Percentiles rank a stretch among this genome's conserved stretches.
These are phyloP conservation scores for Bugula neritina DNA, from an alignment of 2,888 invertebrate genomes.

Conservation along the genomic window DNA sequence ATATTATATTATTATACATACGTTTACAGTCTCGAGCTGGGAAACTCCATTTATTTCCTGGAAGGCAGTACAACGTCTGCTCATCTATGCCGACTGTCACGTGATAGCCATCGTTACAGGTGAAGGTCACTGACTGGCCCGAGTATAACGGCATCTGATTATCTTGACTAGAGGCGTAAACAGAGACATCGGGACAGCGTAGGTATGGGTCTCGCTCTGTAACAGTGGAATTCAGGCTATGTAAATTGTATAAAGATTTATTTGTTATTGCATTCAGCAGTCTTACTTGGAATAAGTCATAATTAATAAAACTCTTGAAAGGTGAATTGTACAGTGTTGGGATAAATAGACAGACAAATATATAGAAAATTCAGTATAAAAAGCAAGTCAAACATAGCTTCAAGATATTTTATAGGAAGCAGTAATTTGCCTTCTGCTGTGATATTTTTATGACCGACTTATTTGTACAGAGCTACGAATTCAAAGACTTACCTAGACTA, in stretches of 20 bases:
- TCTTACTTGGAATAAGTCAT: too few relatives aligned
- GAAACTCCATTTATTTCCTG: constrained; percentile 3
- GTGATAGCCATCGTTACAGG: constrained; percentile 1
- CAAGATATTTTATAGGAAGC: too few relatives aligned
- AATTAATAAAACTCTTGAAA: too few relatives aligned
- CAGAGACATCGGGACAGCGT: neutral
- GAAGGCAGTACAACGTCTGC: neutral
- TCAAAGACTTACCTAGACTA: constrained; percentile 9
- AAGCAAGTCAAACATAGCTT: too few relatives aligned
- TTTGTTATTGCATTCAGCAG: too few relatives aligned
- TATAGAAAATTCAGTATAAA: too few relatives aligned
- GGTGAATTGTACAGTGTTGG: too few relatives aligned
- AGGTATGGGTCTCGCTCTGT: constrained; percentile 3
- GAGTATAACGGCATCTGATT: constrained; percentile 4
- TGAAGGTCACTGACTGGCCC: constrained; percentile 9
- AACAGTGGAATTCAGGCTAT: neutral
- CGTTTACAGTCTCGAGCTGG: constrained; percentile 19
- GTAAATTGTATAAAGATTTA: too few relatives aligned
- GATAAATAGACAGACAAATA: too few relatives aligned
- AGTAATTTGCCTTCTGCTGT: too few relatives aligned
- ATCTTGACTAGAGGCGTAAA: neutral
- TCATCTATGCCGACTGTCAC: constrained; percentile 8
- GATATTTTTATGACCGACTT: too few relatives aligned
- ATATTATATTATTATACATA: neutral
- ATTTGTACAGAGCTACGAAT: too few relatives aligned